Percentiles rank a stretch among this genome's conserved stretches.
phyloP scores from a whole-genome alignment of 92 coral and sea anemone genomes.

The Phenganax marumi region DNA sequence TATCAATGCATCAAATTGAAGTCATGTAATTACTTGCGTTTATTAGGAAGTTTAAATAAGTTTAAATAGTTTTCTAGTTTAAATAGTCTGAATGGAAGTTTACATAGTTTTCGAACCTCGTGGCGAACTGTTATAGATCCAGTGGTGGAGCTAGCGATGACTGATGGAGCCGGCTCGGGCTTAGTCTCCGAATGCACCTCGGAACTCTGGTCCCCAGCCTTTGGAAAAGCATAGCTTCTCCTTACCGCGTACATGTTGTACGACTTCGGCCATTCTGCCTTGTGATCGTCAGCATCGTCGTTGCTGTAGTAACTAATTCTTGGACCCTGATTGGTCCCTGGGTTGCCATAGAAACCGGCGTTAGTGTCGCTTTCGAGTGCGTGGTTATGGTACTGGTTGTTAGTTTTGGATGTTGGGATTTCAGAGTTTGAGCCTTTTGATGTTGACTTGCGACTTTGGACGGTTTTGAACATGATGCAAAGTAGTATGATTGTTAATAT shows the following conservation, averaged over 20 bases:
- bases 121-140: too few relatives aligned
- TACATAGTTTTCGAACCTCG: too few relatives aligned
- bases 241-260: constrained; percentile 30
- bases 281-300: not conserved
- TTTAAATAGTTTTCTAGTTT: too few relatives aligned
- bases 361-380: not conserved
- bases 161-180: not conserved
- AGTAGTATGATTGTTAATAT: not conserved
- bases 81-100: too few relatives aligned
- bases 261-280: constrained; percentile 32
- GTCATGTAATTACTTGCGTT: too few relatives aligned
- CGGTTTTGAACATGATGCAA: not conserved
- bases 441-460: not conserved
- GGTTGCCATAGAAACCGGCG: not conserved
- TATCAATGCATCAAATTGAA: too few relatives aligned
- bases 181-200: not conserved
- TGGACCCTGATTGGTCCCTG: not conserved
- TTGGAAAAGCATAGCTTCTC: constrained; percentile 32
- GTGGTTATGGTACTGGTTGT: not conserved
- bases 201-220: not conserved
- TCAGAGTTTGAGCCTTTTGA: not conserved
- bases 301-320: not conserved
- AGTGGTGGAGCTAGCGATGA: not conserved
- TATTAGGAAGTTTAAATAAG: too few relatives aligned
- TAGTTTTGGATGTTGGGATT: not conserved